phyloP scores from a whole-genome alignment of 2,113 vertebrate genomes.

The Brachyhypopomus gauderio region DNA sequence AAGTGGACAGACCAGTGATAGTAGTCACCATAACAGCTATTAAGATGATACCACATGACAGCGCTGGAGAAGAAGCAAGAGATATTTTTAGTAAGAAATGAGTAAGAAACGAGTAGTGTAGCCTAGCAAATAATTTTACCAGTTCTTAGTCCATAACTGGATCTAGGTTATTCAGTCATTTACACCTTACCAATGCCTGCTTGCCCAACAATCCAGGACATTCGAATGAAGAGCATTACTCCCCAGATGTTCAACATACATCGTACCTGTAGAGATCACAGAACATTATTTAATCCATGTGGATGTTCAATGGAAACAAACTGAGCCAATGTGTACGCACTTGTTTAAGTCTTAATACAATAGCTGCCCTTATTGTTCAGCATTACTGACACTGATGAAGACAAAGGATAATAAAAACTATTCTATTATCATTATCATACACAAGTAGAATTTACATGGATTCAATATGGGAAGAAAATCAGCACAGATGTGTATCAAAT shows the following conservation, averaged over 20 bases:
- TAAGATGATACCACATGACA: conserved; percentile 85
- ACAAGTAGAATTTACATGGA: neutral
- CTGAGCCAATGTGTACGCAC: neutral
- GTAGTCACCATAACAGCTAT: conserved; percentile 95
- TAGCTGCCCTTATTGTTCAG: neutral
- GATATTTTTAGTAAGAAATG: too few species aligned
- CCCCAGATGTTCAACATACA: conserved; percentile 99
- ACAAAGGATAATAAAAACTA: neutral
- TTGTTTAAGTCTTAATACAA: neutral
- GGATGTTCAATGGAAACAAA: neutral
- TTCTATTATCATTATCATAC: neutral
- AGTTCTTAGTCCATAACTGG: neutral
- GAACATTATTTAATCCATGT: neutral
- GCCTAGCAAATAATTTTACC: neutral
- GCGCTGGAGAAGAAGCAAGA: conserved; percentile 70
- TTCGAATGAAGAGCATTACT: conserved; percentile 98
- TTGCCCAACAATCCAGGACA: conserved; percentile 97
- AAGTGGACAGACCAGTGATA: conserved; percentile 95
- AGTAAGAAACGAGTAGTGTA: neutral
- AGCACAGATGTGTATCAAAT: too few species aligned
- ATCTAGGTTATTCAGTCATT: neutral
- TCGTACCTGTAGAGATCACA: conserved; percentile 77
- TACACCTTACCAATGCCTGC: conserved; percentile 88
- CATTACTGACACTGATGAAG: neutral
- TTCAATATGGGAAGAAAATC: too few species aligned